Conservation (phyloP, 2,797 vertebrate species). For the Peromyscus attwateri region DNA sequence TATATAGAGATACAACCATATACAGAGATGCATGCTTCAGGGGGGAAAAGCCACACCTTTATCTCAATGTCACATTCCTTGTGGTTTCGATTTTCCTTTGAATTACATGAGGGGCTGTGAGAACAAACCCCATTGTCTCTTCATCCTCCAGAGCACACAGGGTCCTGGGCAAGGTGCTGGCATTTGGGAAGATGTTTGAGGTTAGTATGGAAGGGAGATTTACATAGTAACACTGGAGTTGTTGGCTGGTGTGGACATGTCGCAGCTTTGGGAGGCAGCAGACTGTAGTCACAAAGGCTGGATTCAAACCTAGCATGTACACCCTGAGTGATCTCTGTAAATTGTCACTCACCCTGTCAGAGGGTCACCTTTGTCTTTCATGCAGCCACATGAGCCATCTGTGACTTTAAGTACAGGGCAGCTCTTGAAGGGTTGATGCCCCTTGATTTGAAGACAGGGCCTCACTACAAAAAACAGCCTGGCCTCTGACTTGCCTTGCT, state of each 20-base stretch:
- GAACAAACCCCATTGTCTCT: neutral
- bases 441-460: neutral
- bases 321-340: neutral
- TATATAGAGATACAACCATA: neutral
- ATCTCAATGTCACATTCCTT: neutral
- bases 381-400: neutral
- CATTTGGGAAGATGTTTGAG: neutral
- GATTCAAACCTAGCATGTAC: conserved; percentile 3
- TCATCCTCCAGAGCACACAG: neutral
- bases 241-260: neutral
- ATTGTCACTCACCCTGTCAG: conserved; percentile 21
- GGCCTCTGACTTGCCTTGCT: no score
- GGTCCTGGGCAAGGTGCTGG: neutral
- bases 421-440: neutral
- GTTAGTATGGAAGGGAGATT: no score
- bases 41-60: neutral
- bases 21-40: neutral
- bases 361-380: conserved; percentile 5
- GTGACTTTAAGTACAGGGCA: neutral
- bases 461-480: neutral
- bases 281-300: neutral
- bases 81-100: neutral
- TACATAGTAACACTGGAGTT: neutral
- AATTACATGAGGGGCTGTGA: neutral
- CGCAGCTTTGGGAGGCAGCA: neutral